Evolutionary conservation across 2,113 vertebrate genomes (phyloP), one percentile per base, ranked within the genome.

Genomic region (Narcine bancroftii): DNA sequence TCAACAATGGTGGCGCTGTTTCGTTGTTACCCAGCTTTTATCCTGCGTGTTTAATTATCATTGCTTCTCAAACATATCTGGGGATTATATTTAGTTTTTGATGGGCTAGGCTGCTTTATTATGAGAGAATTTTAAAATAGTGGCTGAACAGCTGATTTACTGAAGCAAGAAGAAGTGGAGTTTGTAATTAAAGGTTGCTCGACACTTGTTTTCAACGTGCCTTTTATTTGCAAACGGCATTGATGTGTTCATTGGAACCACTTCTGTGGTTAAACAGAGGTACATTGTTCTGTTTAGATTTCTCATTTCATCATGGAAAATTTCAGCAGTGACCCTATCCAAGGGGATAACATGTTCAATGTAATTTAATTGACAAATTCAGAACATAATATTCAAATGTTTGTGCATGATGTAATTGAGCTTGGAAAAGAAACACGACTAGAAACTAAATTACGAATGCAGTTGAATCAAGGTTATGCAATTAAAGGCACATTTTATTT

Each of bases 241-340:
- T 81, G 47, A 81, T 53, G 77, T 81, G 77, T 81, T 81, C 47
- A 53, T 81, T 81, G 77, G 47, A 81, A 81, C 47, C 77, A 81
- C 77, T 81, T 81, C 45, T 81, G 21, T 26, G 50, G 77, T 29
- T 85, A n/a, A 85, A 36, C 81, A 85, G 13, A 85, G 17, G 11
- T 33, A n/a, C 13, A 60, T n/a, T 85, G 50, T 56, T 85, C 50
- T 5, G 29, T 56, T n/a, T 85, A n/a, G 50, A 7, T 56, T 24
- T 60, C 50, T 85, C 50, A 85, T 56, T 85, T 5, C 29, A n/a
- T 85, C 17, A 85, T 53, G 56, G 77, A 85, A 85, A 85, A 85
- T 85, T 85, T 50, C 53, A 85, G 50, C 60, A 6, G 33, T 36
- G 81, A 60, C 11, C 81, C 50, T 85, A 56, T 60, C 50, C 5